A percentile compares a stretch with the other conserved stretches of the same genome.
phyloP scores from a whole-genome alignment of 2,797 vertebrate species.

The Dendrocincla fuliginosa region DNA sequence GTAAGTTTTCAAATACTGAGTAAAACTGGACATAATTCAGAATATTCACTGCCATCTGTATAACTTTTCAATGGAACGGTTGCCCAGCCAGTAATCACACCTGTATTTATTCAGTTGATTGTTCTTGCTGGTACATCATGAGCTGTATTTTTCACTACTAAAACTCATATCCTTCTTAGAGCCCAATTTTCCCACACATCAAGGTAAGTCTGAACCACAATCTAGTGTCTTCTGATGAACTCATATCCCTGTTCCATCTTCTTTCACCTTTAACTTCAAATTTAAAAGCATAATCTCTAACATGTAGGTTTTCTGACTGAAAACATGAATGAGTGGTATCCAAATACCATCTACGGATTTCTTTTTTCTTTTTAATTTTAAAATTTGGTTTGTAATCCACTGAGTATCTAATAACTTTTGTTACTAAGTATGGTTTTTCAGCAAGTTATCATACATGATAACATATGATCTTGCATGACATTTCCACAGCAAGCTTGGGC shows the following conservation, averaged over 20 bases:
- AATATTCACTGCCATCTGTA: not conserved
- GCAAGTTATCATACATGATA: not conserved
- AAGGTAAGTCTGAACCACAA: not conserved
- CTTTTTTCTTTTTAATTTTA: not conserved
- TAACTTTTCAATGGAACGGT: not conserved
- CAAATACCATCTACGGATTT: not conserved
- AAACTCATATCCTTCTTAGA: not conserved
- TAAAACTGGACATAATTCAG: not conserved
- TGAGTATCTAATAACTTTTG: not conserved
- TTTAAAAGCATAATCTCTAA: not conserved
- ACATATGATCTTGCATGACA: not conserved
- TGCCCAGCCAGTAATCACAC: not conserved
- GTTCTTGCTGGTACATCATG: not conserved
- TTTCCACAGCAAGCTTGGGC: not conserved
- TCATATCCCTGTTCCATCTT: not conserved
- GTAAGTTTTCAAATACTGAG: not conserved
- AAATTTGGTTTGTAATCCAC: not conserved
- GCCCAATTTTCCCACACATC: not conserved
- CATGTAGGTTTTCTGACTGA: not conserved
- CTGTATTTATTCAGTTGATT: not conserved
- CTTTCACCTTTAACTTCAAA: not conserved
- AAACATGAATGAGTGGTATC: not conserved
- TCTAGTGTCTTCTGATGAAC: not conserved
- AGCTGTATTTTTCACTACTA: not conserved
- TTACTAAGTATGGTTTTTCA: not conserved